Conservation (phyloP, 2,113 vertebrate species). For the Vulpes ferrilata region DNA sequence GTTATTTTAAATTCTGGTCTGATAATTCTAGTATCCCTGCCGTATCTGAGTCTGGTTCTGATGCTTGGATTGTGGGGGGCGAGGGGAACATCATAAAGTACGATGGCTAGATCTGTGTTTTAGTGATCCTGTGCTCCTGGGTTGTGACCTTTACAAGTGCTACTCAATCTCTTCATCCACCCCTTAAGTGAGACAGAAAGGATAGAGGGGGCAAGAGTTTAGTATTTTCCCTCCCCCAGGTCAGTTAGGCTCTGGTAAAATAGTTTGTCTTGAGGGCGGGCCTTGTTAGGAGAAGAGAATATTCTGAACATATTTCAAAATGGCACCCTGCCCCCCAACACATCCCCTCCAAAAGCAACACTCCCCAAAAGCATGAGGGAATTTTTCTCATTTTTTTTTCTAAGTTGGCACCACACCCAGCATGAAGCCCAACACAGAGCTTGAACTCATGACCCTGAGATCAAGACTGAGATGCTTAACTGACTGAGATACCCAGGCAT, state of each 20-base stretch:
- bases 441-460: background rate
- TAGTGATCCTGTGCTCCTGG: background rate
- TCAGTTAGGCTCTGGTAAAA: background rate
- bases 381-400: background rate
- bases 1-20: background rate
- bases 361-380: background rate
- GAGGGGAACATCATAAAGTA: background rate
- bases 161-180: background rate
- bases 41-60: background rate
- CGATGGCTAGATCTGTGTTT: background rate
- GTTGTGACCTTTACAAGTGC: background rate
- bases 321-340: background rate
- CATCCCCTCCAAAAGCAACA: too few species aligned
- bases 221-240: background rate
- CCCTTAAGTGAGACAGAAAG: background rate
- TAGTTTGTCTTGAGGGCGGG: background rate
- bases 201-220: background rate
- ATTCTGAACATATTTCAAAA: background rate
- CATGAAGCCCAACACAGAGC: background rate
- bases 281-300: background rate
- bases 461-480: background rate
- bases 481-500: background rate
- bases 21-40: background rate
- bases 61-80: background rate
- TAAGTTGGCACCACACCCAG: background rate